These are phyloP conservation scores for Platichthys stellatus DNA, from an alignment of 2,113 vertebrate species.

Conservation along the genomic window DNA sequence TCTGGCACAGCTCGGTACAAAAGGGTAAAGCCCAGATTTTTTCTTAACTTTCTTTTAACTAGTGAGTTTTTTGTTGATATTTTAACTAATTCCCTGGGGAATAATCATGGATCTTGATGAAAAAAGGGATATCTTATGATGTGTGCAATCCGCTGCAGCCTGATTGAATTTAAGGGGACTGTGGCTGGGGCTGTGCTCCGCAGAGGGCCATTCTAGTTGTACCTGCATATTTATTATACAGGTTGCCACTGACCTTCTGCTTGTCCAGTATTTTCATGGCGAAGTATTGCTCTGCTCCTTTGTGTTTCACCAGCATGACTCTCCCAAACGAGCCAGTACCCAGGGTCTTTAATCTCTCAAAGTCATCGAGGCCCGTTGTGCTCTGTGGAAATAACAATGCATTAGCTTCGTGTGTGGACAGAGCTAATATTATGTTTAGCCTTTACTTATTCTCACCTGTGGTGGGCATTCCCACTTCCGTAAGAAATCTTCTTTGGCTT, in stretches of 20 bases:
- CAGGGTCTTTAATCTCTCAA: constrained; percentile 97
- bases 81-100: background rate
- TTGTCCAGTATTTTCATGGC: constrained; percentile 99
- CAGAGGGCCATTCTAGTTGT: background rate
- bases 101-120: too few relatives aligned
- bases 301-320: constrained; percentile 99
- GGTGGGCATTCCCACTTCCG: constrained; percentile 99
- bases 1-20: too few relatives aligned
- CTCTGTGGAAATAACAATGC: constrained; percentile 79
- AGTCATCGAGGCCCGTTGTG: constrained; percentile 96
- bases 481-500: constrained; percentile 99
- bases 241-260: constrained; percentile 90
- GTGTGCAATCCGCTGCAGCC: background rate
- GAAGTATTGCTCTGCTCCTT: constrained; percentile 96
- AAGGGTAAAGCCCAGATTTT: background rate
- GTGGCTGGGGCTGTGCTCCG: background rate
- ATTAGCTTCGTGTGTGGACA: constrained; percentile 3
- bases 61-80: background rate
- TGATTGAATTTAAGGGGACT: background rate
- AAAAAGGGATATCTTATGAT: background rate
- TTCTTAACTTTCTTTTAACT: background rate
- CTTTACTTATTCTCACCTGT: constrained; percentile 84
- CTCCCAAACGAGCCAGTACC: constrained; percentile 99
- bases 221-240: background rate
- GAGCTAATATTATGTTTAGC: background rate